These are phyloP conservation scores for Caenorhabditis zanzibari DNA, from an alignment of 2,888 invertebrate species.

Conservation along the genomic window DNA sequence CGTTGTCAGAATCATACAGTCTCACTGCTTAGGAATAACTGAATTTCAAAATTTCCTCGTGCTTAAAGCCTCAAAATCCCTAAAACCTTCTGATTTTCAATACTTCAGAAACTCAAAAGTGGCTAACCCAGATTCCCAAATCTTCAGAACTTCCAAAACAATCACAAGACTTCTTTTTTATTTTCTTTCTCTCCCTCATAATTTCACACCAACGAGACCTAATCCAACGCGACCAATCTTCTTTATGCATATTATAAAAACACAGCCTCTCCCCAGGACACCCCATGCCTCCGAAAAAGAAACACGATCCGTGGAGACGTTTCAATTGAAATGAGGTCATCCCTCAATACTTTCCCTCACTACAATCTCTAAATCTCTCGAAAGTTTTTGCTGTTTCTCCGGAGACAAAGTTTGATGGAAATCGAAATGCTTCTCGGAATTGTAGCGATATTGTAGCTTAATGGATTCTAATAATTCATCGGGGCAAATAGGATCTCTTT, in stretches of 20 bases:
- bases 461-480: not conserved
- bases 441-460: slow-evolving; percentile 27
- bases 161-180: no score
- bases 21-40: no score
- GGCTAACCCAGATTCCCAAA: no score
- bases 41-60: no score
- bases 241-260: slow-evolving; percentile 11
- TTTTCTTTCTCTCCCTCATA: not conserved
- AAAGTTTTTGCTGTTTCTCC: not conserved
- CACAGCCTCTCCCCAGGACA: slow-evolving; percentile 2
- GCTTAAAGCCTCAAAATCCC: no score
- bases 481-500: not conserved
- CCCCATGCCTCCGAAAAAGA: slow-evolving; percentile 15
- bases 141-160: no score
- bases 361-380: not conserved
- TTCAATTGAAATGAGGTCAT: slow-evolving; percentile 51
- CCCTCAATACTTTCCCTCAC: slow-evolving; percentile 41
- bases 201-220: not conserved
- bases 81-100: no score
- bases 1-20: no score
- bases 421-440: not conserved
- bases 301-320: slow-evolving; percentile 36
- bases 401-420: not conserved
- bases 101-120: no score
- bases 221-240: slow-evolving; percentile 11